These are phyloP conservation scores for Larimichthys polyactis DNA, from an alignment of 2,113 vertebrate genomes.

Conservation along the genomic window DNA sequence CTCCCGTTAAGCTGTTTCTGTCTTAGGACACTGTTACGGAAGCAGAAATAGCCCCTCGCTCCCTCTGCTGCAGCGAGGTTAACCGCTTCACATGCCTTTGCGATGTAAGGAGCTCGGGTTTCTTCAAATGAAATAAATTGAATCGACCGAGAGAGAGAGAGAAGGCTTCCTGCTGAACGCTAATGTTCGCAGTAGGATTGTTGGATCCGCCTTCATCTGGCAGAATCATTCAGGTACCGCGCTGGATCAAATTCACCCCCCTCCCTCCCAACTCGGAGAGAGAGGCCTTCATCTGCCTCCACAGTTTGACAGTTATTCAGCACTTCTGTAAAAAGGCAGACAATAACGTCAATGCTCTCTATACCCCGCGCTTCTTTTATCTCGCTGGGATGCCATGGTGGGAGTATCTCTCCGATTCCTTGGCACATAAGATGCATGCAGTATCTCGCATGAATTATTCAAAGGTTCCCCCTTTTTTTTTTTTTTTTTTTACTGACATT, in stretches of 20 bases:
- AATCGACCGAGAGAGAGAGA: conserved; percentile 4
- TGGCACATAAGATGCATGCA: conserved; percentile 38
- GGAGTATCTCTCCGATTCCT: conserved; percentile 32
- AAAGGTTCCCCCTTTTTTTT: conserved; percentile 39
- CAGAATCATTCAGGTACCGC: conserved; percentile 40
- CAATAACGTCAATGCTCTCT: conserved; percentile 47
- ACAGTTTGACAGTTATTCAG: conserved; percentile 62
- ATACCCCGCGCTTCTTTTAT: conserved; percentile 55
- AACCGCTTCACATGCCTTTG: conserved; percentile 21
- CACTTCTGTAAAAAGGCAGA: conserved; percentile 41
- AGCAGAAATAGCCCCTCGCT: conserved; percentile 23
- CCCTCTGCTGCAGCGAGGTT: conserved; percentile 18
- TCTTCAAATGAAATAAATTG: conserved; percentile 27
- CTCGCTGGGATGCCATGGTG: conserved; percentile 43
- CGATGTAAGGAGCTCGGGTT: background rate
- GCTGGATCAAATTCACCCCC: conserved; percentile 33
- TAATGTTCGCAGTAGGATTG: conserved; percentile 35
- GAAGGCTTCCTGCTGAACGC: conserved; percentile 27
- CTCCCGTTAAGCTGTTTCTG: conserved; percentile 26
- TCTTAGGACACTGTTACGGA: conserved; percentile 1
- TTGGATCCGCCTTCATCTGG: conserved; percentile 45
- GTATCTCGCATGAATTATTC: conserved; percentile 74
- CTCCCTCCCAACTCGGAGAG: background rate
- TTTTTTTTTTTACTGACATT: conserved; percentile 57
- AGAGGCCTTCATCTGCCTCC: conserved; percentile 56